Conservation (phyloP, 2,797 vertebrate species). For the Sylvilagus floridanus region DNA sequence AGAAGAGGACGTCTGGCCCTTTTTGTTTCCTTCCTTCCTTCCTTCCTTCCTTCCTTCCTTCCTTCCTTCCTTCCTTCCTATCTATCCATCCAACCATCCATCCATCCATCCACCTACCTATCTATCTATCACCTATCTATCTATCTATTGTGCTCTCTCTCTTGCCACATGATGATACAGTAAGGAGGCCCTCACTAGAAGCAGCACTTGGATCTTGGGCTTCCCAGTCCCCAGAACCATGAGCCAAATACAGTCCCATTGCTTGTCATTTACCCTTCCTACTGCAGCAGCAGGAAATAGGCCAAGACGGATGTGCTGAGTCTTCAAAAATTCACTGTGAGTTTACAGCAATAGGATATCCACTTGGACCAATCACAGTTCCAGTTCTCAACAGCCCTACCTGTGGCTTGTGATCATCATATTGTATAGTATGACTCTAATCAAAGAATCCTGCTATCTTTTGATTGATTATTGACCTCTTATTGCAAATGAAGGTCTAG, state of each 20-base stretch:
- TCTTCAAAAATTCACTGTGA: conserved; percentile 32
- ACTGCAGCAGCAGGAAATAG: neutral
- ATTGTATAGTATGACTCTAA: neutral
- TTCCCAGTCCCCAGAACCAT: neutral
- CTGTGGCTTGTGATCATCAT: neutral
- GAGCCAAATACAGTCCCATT: neutral
- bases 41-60: neutral
- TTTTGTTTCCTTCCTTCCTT: neutral
- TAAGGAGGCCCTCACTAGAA: neutral
- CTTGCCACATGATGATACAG: neutral
- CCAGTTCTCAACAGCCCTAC: neutral
- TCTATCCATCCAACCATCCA: too few species aligned
- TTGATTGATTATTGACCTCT: neutral
- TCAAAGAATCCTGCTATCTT: conserved; percentile 6
- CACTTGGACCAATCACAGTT: neutral
- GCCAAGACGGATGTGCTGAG: neutral
- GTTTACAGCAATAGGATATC: neutral
- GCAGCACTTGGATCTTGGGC: neutral
- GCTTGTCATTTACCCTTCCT: neutral
- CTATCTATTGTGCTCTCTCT: neutral
- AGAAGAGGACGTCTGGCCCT: neutral
- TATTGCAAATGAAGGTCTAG: neutral
- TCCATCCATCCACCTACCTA: too few species aligned
- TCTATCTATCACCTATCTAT: neutral
- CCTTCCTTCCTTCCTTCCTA: too few species aligned